Percentiles rank a stretch among this genome's conserved stretches.
These are phyloP conservation scores for Microtus oregoni DNA, from an alignment of 2,113 vertebrate genomes.

Conservation along the genomic window DNA sequence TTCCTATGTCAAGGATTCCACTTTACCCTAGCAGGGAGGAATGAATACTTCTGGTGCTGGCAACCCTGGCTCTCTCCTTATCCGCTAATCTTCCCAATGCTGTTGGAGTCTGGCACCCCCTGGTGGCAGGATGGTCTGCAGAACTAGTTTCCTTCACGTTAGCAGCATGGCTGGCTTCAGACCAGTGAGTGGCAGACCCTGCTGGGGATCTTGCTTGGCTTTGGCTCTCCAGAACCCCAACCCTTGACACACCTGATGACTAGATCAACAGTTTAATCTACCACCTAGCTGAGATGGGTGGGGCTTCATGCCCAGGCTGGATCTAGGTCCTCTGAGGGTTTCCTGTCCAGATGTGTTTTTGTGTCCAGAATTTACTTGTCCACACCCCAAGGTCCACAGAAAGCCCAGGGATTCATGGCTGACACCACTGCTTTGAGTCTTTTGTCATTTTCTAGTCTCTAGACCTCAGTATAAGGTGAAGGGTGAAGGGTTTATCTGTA, in stretches of 20 bases:
- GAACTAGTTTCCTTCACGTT: fast-evolving
- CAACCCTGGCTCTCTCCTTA: neutral
- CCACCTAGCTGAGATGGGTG: neutral
- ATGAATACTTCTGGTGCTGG: neutral
- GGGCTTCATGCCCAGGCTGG: no score
- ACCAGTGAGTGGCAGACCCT: neutral
- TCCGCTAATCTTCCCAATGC: neutral
- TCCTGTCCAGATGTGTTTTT: neutral
- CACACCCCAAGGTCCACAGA: neutral
- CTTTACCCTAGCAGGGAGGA: neutral
- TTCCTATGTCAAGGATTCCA: neutral
- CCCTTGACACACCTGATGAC: fast-evolving
- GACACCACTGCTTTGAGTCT: no score
- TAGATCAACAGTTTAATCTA: fast-evolving
- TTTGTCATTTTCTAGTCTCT: neutral
- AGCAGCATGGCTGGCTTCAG: neutral
- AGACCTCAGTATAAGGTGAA: neutral
- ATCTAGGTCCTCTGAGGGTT: neutral
- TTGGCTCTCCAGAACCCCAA: fast-evolving
- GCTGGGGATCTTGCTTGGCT: neutral
- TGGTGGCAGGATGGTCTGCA: no score
- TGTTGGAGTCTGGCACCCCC: neutral
- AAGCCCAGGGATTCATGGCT: neutral
- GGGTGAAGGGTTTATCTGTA: neutral
- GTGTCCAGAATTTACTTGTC: neutral